phyloP scores from a whole-genome alignment of 1,140 invertebrate genomes.

The Bilobella aurantiaca region DNA sequence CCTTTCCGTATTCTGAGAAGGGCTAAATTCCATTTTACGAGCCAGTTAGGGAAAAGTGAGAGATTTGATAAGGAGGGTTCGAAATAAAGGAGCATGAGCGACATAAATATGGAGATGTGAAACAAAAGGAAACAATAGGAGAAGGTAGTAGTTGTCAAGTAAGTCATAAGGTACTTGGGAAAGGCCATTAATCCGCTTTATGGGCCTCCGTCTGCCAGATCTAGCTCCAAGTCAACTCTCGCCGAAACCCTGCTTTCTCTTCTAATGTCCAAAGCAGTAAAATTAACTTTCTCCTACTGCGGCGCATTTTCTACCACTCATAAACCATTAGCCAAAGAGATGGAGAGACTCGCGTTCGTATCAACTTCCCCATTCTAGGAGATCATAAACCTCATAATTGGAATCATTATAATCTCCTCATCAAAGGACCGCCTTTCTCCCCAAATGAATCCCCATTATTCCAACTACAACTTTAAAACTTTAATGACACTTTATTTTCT shows the following conservation, averaged over 20 bases:
- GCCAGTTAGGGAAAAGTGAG: background rate
- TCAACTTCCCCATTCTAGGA: background rate
- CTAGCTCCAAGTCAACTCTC: background rate
- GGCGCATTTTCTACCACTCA: background rate
- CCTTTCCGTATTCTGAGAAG: too few species aligned
- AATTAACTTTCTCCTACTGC: background rate
- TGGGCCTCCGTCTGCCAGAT: background rate
- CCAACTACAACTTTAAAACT: background rate
- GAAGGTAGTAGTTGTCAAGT: background rate
- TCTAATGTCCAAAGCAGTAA: too few species aligned
- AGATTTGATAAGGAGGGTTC: background rate
- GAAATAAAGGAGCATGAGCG: background rate
- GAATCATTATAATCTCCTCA: slow-evolving; percentile 4
- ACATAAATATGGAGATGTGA: background rate
- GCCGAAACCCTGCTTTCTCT: background rate
- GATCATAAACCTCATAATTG: slow-evolving; percentile 8
- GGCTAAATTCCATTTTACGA: slow-evolving; percentile 3
- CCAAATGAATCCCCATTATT: too few species aligned
- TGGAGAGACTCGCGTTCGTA: background rate
- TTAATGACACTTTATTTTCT: too few species aligned
- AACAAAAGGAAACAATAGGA: slow-evolving; percentile 5
- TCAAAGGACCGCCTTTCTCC: too few species aligned
- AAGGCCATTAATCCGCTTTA: background rate
- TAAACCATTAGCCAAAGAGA: background rate
- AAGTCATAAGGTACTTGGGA: background rate